Conservation (phyloP, 2,888 invertebrate genomes). For the Acleris laterana region DNA sequence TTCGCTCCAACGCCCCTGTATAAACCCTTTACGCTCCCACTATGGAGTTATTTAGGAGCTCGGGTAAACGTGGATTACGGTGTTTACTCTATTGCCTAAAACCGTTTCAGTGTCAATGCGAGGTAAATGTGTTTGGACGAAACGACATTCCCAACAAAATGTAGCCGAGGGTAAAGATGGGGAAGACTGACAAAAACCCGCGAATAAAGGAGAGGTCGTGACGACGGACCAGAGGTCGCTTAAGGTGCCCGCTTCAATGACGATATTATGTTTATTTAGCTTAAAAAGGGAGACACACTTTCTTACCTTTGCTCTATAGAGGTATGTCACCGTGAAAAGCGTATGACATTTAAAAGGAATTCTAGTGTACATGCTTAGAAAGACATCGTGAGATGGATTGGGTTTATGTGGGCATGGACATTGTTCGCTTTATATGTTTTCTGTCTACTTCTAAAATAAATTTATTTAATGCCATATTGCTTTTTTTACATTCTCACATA, state of each 20-base stretch:
- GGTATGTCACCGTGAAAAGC: constrained; percentile 54
- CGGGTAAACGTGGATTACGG: constrained; percentile 42
- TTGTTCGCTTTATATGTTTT: constrained; percentile 38
- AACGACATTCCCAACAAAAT: constrained; percentile 61
- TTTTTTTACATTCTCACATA: background rate
- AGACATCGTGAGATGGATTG: constrained; percentile 56
- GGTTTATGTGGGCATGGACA: constrained; percentile 61
- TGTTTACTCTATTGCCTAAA: constrained; percentile 57
- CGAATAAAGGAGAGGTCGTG: constrained; percentile 71
- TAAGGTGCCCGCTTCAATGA: constrained; percentile 67
- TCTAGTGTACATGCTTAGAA: constrained; percentile 64
- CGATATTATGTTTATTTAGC: constrained; percentile 80
- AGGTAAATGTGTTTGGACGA: constrained; percentile 61
- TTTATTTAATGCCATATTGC: background rate
- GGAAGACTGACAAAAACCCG: constrained; percentile 70
- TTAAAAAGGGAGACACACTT: constrained; percentile 68
- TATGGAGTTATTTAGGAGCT: constrained; percentile 24
- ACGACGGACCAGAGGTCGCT: constrained; percentile 59
- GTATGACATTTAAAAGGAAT: constrained; percentile 65
- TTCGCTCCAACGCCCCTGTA: constrained; percentile 23
- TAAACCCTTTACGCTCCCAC: constrained; percentile 26
- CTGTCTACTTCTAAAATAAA: constrained; percentile 6
- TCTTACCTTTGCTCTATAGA: constrained; percentile 59
- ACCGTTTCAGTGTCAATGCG: constrained; percentile 66
- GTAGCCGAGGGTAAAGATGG: constrained; percentile 59